Conservation (phyloP, 2,888 invertebrate genomes). For the Callosobruchus maculatus region DNA sequence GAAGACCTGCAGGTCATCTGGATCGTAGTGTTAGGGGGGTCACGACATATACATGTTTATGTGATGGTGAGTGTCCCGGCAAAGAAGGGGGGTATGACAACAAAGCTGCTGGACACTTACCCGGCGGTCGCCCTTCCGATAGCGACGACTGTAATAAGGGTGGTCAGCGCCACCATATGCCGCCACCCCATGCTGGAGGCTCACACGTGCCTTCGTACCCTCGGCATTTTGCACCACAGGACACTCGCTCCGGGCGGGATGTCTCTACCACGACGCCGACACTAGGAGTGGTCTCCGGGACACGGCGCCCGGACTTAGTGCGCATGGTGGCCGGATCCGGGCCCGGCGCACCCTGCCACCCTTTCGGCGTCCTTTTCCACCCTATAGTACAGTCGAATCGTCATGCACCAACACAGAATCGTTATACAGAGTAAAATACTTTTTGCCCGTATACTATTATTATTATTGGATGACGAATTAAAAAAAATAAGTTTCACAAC, state of each 20-base stretch:
- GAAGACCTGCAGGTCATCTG: neutral
- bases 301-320: slow-evolving; percentile 39
- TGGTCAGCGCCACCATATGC: slow-evolving; percentile 53
- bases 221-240: slow-evolving; percentile 38
- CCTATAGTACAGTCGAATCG: neutral
- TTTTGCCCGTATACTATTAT: no score
- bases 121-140: slow-evolving; percentile 49
- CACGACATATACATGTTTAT: neutral
- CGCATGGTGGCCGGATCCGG: slow-evolving; percentile 39
- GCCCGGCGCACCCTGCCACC: neutral
- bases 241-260: slow-evolving; percentile 41
- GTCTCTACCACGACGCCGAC: slow-evolving; percentile 45
- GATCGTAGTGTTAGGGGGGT: neutral
- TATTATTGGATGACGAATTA: no score
- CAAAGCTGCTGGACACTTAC: slow-evolving; percentile 41
- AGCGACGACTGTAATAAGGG: slow-evolving; percentile 53
- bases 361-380: neutral
- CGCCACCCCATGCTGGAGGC: slow-evolving; percentile 51
- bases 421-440: no score
- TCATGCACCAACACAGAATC: no score
- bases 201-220: slow-evolving; percentile 49
- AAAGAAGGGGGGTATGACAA: neutral
- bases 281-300: slow-evolving; percentile 49
- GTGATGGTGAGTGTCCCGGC: neutral
- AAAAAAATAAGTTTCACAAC: no score